A percentile compares a stretch with the other conserved stretches of the same genome.
These are phyloP conservation scores for Axis porcinus DNA, from an alignment of 2,113 vertebrate species.

Conservation along the genomic window DNA sequence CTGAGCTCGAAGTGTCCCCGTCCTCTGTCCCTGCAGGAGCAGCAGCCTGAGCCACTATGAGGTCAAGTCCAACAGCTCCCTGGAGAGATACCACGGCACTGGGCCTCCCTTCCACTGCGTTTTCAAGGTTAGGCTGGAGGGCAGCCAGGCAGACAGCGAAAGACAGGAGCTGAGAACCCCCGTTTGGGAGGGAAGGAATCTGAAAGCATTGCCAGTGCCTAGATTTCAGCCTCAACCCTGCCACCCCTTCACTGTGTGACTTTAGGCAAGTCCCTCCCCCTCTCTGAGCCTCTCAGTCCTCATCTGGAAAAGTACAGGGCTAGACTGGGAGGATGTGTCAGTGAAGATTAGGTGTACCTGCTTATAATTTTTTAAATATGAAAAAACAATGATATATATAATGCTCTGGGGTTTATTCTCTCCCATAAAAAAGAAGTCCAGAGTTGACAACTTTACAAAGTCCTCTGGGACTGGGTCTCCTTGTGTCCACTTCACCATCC, in stretches of 20 bases:
- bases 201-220: neutral
- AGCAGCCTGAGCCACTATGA: conserved; percentile 87
- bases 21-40: conserved; percentile 76
- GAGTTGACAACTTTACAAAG: neutral
- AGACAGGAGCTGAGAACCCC: neutral
- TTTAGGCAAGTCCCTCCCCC: neutral
- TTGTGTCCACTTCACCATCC: neutral
- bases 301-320: neutral
- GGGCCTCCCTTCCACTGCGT: conserved; percentile 85
- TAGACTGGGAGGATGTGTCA: no score
- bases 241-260: neutral
- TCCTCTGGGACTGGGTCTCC: neutral
- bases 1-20: accelerated
- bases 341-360: neutral
- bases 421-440: neutral
- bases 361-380: neutral
- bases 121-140: conserved; percentile 79
- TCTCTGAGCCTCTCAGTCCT: neutral
- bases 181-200: neutral
- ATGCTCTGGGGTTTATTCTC: neutral
- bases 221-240: neutral
- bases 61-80: conserved; percentile 82
- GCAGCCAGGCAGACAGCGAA: neutral
- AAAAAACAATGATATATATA: neutral
- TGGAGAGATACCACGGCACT: conserved; percentile 73